A percentile compares a stretch with the other conserved stretches of the same genome.
These are phyloP conservation scores for Phania funesta DNA, from an alignment of 2,888 invertebrate species.

Conservation along the genomic window DNA sequence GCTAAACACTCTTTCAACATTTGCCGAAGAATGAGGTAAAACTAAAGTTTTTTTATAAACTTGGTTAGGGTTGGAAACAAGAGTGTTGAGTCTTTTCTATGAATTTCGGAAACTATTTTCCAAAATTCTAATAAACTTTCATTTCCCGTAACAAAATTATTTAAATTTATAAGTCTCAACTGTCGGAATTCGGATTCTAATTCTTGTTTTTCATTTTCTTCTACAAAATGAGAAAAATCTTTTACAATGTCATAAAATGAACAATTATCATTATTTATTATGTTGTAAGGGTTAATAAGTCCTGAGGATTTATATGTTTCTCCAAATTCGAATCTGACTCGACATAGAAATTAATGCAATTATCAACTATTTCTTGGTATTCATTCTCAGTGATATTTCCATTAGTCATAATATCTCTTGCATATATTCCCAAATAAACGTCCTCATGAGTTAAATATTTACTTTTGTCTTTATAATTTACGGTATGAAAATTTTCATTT, in stretches of 20 bases:
- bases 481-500: no score
- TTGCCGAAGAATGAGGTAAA: conserved; percentile 27
- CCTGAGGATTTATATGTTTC: not conserved
- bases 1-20: conserved; percentile 25
- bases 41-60: conserved; percentile 6
- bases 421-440: conserved; percentile 13
- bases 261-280: not conserved
- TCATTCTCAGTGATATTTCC: not conserved
- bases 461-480: no score
- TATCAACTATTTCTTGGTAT: not conserved
- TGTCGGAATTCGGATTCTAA: not conserved
- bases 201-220: not conserved
- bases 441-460: not conserved
- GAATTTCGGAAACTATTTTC: not conserved
- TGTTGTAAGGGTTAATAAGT: not conserved
- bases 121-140: conserved; percentile 2
- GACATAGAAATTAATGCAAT: not conserved
- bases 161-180: not conserved
- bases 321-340: not conserved
- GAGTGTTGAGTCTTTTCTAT: not conserved
- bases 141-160: not conserved
- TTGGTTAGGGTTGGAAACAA: not conserved
- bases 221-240: not conserved
- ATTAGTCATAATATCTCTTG: not conserved
- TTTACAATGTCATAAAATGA: not conserved